Percentiles rank a stretch among this genome's conserved stretches.
Evolutionary conservation across 2,113 vertebrate species (phyloP).

Genomic region (Prionailurus viverrinus): DNA sequence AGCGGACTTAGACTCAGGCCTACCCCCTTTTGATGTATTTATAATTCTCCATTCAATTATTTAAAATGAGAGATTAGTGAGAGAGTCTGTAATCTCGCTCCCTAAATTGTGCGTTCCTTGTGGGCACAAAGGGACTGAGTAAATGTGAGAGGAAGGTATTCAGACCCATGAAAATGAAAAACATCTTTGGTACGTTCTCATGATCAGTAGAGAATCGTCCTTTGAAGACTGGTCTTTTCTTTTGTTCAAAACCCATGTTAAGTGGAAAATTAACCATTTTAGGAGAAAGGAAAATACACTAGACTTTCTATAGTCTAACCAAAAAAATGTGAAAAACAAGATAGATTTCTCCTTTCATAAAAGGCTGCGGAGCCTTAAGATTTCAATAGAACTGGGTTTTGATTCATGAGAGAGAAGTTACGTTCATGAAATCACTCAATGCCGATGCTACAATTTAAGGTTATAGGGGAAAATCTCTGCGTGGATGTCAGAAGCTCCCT

Average conservation of each 20-base stretch:
- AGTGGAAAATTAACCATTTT: constrained; percentile 48
- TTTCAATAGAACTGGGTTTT: constrained; percentile 35
- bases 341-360: not conserved
- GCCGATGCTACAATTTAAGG: not conserved
- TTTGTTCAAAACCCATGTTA: constrained; percentile 33
- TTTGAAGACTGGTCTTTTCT: constrained; percentile 52
- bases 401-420: not conserved
- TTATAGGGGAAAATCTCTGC: constrained; percentile 21
- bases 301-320: constrained; percentile 33
- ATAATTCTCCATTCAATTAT: constrained; percentile 54
- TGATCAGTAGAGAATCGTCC: not conserved
- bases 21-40: constrained; percentile 47
- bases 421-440: not conserved
- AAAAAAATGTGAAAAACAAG: constrained; percentile 23
- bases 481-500: not conserved
- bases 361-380: not conserved
- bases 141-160: constrained; percentile 17
- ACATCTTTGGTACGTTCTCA: constrained; percentile 5
- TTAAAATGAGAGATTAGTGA: constrained; percentile 64
- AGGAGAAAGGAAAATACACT: constrained; percentile 14
- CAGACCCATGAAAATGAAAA: constrained; percentile 48
- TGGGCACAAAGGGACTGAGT: not conserved
- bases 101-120: constrained; percentile 40
- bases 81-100: constrained; percentile 35
- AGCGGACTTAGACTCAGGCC: constrained; percentile 36